Evolutionary conservation across 2,797 vertebrate species (phyloP), one percentile per base, ranked within the genome.

Genomic region (Sebastiscus albofasciatus): DNA sequence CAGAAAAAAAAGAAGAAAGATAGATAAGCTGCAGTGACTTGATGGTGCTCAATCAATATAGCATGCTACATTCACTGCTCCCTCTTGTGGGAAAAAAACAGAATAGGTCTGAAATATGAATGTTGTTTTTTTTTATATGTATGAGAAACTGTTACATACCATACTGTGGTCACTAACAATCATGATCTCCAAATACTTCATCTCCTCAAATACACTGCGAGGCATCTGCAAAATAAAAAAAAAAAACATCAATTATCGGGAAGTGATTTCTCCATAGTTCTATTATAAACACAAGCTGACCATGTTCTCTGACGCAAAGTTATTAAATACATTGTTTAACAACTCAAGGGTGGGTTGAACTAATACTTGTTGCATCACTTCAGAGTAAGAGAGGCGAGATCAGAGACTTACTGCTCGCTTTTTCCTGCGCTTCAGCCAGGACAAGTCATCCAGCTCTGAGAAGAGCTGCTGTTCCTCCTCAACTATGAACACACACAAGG

Each of bases 161-260:
- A 97, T 97, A 94, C 96, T 98, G 94, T 99, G 96, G 92, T 99
- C 99, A 82, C 96, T 97, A 92, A 99, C 97, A 92, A 99, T 97
- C 97, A 99, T 99, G 81, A 99, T 95, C 90, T 99, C 98, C 86
- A 99, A 87, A 89, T 99, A 99, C 77, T 99, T 99, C 95, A 97
- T 99, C 94, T 99, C 99, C 87, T 99, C 97, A 96, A 99, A 99
- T 42, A 98, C 89, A 81, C 94, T 97, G 61, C 97, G 97, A 79
- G 97, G 96, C 84, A 96, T 96, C 98, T 99, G 90, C 82, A 87
- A 93, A 78, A 80, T 39, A 86, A 86, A 80, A 26, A 86, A 80
- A 26, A 54, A 0, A 46, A 52, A 27, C 26, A 70, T 16, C 26
- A 66, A 72, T 79, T 34, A 87, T 56, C 14, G 8, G 27, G 26